Percentiles rank a stretch among this genome's conserved stretches.
These are phyloP conservation scores for Probosciger aterrimus DNA, from an alignment of 2,113 vertebrate species.

Conservation along the genomic window DNA sequence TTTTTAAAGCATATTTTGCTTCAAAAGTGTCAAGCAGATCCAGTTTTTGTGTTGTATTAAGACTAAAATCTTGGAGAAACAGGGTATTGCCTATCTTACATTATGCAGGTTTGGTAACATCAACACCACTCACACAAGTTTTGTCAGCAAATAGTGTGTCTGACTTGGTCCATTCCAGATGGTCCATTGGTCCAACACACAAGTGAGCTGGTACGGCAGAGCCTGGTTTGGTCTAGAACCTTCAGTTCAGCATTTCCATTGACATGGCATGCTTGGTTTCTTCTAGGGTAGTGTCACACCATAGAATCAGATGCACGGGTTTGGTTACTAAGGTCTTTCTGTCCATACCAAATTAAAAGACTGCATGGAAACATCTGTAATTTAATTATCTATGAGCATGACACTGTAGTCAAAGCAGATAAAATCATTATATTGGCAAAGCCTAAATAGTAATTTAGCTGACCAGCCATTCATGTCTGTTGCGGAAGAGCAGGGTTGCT, in stretches of 20 bases:
- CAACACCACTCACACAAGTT: neutral
- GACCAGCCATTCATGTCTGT: neutral
- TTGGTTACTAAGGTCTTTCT: neutral
- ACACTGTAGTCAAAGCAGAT: neutral
- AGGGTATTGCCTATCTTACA: neutral
- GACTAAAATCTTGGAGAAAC: neutral
- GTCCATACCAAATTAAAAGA: neutral
- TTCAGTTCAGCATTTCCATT: neutral
- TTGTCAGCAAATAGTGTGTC: neutral
- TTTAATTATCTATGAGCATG: neutral
- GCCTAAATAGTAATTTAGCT: neutral
- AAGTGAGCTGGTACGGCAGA: neutral
- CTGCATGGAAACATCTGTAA: neutral
- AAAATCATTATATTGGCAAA: neutral
- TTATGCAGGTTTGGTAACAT: neutral
- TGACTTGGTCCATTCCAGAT: neutral
- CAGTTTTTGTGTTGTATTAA: neutral
- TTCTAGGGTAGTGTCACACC: neutral
- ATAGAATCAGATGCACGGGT: neutral
- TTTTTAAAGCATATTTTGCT: neutral
- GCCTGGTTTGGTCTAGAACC: neutral
- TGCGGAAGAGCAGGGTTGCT: neutral
- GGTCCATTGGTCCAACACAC: fast-evolving
- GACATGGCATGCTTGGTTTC: neutral
- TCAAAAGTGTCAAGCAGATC: neutral